These are phyloP conservation scores for Zoanthus solanderi DNA, from an alignment of 92 coral and sea anemone species.

Conservation along the genomic window DNA sequence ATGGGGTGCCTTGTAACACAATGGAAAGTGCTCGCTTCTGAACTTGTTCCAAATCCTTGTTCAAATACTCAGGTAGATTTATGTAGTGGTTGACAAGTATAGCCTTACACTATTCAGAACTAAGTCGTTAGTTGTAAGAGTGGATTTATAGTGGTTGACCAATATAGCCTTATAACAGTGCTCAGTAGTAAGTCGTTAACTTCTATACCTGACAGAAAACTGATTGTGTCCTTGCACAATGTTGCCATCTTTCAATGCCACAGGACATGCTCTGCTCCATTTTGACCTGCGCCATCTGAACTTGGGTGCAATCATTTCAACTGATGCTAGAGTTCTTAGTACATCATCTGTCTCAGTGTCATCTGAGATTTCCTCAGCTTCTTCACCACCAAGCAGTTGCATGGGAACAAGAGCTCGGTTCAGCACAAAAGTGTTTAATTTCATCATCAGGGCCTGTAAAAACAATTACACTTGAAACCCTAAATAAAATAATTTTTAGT, in stretches of 20 bases:
- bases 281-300: conserved; percentile 96
- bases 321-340: conserved; percentile 88
- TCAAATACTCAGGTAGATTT: no score
- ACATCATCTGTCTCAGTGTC: conserved; percentile 96
- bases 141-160: no score
- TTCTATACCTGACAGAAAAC: conserved; percentile 82
- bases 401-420: conserved; percentile 93
- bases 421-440: conserved; percentile 90
- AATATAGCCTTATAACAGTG: no score
- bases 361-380: conserved; percentile 89
- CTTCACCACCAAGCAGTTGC: conserved; percentile 93
- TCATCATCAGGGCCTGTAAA: conserved; percentile 86
- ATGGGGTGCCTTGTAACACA: no score
- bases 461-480: neutral
- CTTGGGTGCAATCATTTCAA: conserved; percentile 95
- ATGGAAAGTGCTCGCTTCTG: no score
- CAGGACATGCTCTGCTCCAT: conserved; percentile 94
- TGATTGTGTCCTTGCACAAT: conserved; percentile 82
- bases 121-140: no score
- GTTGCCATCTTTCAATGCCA: conserved; percentile 84
- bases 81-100: no score
- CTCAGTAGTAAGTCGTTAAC: neutral
- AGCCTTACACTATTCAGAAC: no score
- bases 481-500: neutral
- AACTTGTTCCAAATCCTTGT: no score